Percentiles rank a stretch among this genome's conserved stretches.
Conservation (phyloP, 2,113 vertebrate genomes). For the Leptocoma aspasia region DNA sequence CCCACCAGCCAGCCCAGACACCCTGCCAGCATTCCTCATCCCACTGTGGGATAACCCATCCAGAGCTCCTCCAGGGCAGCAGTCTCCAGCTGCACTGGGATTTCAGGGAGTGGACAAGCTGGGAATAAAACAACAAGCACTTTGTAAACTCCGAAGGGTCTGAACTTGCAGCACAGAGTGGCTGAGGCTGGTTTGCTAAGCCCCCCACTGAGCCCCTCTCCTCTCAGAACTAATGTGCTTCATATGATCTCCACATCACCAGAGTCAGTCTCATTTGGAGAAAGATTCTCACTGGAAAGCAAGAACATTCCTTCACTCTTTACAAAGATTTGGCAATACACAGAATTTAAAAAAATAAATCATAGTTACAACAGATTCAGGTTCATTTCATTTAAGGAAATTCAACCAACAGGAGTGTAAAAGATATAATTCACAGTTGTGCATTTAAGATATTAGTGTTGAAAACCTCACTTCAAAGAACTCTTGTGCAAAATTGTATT, state of each 20-base stretch:
- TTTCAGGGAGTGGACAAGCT: background rate
- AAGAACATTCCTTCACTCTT: constrained; percentile 52
- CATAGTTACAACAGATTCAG: constrained; percentile 50
- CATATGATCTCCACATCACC: background rate
- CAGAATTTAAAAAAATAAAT: constrained; percentile 49
- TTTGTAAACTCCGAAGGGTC: background rate
- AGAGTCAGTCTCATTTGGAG: constrained; percentile 13
- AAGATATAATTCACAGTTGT: constrained; percentile 68
- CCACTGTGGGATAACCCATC: background rate
- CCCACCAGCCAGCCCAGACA: background rate
- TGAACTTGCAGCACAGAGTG: background rate
- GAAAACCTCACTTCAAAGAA: constrained; percentile 62
- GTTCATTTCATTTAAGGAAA: constrained; percentile 54
- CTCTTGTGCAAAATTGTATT: constrained; percentile 62
- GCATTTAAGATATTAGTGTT: constrained; percentile 64
- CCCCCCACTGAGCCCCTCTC: background rate
- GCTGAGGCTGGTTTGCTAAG: background rate
- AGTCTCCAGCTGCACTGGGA: background rate
- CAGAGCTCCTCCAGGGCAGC: background rate
- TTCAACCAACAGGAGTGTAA: constrained; percentile 62
- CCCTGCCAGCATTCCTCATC: background rate
- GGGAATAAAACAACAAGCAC: background rate
- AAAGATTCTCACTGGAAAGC: constrained; percentile 38
- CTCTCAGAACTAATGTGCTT: background rate
- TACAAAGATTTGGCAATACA: constrained; percentile 60